These are phyloP conservation scores for Halcyon chelicuti DNA, from an alignment of 2,797 vertebrate genomes.

Conservation along the genomic window DNA sequence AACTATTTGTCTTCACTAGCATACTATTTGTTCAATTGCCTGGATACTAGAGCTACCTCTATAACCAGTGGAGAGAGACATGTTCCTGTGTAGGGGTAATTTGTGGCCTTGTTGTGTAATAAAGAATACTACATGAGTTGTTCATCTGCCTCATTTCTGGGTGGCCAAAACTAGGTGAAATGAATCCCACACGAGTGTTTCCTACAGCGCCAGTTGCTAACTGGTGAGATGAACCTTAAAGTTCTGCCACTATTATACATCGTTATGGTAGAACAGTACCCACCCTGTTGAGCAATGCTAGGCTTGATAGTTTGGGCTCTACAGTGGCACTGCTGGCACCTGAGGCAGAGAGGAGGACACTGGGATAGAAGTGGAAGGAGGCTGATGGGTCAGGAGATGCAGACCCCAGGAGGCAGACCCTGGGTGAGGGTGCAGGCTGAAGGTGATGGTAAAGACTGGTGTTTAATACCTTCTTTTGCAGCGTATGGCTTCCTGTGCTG, in stretches of 20 bases:
- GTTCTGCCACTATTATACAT: not conserved
- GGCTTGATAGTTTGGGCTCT: not conserved
- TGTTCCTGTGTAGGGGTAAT: not conserved
- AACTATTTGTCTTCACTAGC: not conserved
- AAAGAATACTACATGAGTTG: not conserved
- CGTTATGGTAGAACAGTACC: not conserved
- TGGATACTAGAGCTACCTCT: not conserved
- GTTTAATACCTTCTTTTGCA: not conserved
- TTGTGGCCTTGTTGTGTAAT: not conserved
- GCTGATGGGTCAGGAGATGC: not conserved
- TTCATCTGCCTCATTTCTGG: not conserved
- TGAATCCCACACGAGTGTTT: not conserved
- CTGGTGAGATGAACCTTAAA: not conserved
- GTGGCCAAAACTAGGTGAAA: not conserved
- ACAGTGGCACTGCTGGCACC: not conserved
- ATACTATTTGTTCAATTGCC: not conserved
- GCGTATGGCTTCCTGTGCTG: not conserved
- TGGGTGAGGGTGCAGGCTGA: not conserved
- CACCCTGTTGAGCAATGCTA: not conserved
- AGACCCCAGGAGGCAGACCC: not conserved
- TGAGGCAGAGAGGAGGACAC: not conserved
- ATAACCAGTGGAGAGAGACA: not conserved
- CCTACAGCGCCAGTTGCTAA: not conserved
- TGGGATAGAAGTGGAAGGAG: too few relatives aligned
- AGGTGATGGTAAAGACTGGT: not conserved